Base-by-base conservation (phyloP, 2,113 vertebrate species). In the Herpetotheres cachinnans region DNA sequence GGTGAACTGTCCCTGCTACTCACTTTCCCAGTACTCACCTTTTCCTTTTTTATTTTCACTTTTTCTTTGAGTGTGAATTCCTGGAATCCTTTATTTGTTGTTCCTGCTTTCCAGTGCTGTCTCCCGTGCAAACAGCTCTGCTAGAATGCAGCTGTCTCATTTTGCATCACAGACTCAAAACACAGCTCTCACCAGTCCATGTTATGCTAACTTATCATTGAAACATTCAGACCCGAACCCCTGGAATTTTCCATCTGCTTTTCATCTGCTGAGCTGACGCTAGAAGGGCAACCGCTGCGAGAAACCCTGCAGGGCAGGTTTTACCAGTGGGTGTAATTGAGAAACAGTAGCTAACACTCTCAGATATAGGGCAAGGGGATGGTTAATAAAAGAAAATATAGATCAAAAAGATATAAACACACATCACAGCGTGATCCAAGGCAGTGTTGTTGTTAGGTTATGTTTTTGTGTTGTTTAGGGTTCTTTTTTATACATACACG, bases 231-330 rank as follows among this genome's bases (percentile, higher is more conserved):
- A 95, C 95, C 63, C 1, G 92, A 98, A 97, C 96, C 96, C 97
- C 97, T 96, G 97, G 97, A 98, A 98, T 98, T 98, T 97, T 98
- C 97, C 98, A 97, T 97, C 97, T 98, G 97, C 92, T 96, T 98
- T 97, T 98, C 95, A 70, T 98, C 97, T 97, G 95, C 93, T 94
- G 92, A 95, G 91, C 82, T 97, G 93, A 92, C 0, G 34, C 79
- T 95, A 40, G 89, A 98, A 98, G 92, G 91, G 90, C 82, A 97
- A 95, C 97, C 0, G 50, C 97, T 97, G 95, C 0, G 92, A 96
- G 96, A 95, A 91, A 95, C 97, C 96, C 97, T 44, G 44, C 50
- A 90, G n/a, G 97, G 93, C 84, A 94, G 72, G 96, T 95, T 97
- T 96, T 95, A 94, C 93, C 81, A 21, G 89, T 98, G 95, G 97